Conservation (phyloP, 2,888 invertebrate species). For the Rhingia rostrata region DNA sequence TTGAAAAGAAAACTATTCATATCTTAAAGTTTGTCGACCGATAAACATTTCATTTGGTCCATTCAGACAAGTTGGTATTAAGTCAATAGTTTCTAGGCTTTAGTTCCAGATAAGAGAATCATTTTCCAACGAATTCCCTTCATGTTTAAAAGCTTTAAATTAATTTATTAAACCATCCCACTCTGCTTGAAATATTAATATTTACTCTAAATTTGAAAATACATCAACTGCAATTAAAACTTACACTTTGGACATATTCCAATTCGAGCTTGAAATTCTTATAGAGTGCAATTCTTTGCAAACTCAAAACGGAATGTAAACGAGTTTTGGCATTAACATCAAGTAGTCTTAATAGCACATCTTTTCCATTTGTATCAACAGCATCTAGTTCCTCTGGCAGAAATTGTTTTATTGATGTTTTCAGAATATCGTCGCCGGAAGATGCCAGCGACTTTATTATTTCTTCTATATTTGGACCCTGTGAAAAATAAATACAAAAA, state of each 20-base stretch:
- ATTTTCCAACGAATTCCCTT: too few species aligned
- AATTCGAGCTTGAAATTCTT: constrained; percentile 79
- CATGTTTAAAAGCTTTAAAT: too few species aligned
- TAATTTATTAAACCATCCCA: too few species aligned
- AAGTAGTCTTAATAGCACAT: constrained; percentile 78
- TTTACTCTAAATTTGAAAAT: background rate
- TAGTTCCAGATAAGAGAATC: too few species aligned
- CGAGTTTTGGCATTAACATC: constrained; percentile 78
- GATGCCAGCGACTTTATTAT: constrained; percentile 5
- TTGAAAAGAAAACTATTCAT: too few species aligned
- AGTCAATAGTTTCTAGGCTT: too few species aligned
- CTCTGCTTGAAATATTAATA: too few species aligned
- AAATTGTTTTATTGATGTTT: constrained; percentile 55
- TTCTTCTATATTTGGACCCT: constrained; percentile 55
- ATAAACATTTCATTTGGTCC: too few species aligned
- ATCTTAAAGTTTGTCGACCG: too few species aligned
- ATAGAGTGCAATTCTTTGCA: constrained; percentile 80
- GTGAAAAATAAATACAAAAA: constrained; percentile 6
- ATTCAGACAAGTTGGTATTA: too few species aligned
- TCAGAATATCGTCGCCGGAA: background rate
- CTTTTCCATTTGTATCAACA: constrained; percentile 78
- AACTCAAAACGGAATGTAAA: constrained; percentile 78
- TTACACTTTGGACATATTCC: constrained; percentile 77
- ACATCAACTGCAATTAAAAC: background rate
- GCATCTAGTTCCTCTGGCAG: constrained; percentile 77